Percentiles rank a stretch among this genome's conserved stretches.
phyloP scores from a whole-genome alignment of 2,113 vertebrate species.

The Oplegnathus fasciatus region DNA sequence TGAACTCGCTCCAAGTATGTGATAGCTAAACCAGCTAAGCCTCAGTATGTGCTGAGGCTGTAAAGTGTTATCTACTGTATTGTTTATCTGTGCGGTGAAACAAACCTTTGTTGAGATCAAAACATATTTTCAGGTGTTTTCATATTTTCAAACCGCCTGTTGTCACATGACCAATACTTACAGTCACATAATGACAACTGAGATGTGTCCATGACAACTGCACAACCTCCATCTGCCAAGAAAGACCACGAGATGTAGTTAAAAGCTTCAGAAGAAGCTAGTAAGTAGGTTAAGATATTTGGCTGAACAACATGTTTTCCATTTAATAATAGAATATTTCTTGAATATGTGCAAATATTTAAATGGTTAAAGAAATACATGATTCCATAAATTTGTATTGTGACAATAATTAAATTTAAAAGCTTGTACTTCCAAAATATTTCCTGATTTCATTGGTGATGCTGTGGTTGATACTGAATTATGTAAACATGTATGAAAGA shows the following conservation, averaged over 20 bases:
- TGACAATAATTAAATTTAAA: neutral
- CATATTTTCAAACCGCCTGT: neutral
- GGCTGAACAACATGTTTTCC: neutral
- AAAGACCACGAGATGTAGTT: neutral
- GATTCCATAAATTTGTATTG: neutral
- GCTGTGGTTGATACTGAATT: neutral
- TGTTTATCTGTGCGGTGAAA: neutral
- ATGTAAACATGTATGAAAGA: neutral
- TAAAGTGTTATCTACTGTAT: too few species aligned
- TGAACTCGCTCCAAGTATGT: neutral
- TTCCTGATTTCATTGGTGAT: neutral
- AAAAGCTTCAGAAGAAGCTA: neutral
- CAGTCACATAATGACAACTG: neutral
- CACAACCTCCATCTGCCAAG: neutral
- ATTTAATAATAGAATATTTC: neutral
- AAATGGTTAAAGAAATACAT: neutral
- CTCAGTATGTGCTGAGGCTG: too few species aligned
- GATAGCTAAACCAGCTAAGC: neutral
- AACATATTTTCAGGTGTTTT: neutral
- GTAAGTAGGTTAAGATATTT: neutral
- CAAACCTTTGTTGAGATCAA: too few species aligned
- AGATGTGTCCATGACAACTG: neutral
- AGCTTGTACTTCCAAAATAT: neutral
- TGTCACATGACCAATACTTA: neutral
- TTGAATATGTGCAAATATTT: neutral